phyloP scores from a whole-genome alignment of 2,113 vertebrate species.

The Rhynchomys soricoides region DNA sequence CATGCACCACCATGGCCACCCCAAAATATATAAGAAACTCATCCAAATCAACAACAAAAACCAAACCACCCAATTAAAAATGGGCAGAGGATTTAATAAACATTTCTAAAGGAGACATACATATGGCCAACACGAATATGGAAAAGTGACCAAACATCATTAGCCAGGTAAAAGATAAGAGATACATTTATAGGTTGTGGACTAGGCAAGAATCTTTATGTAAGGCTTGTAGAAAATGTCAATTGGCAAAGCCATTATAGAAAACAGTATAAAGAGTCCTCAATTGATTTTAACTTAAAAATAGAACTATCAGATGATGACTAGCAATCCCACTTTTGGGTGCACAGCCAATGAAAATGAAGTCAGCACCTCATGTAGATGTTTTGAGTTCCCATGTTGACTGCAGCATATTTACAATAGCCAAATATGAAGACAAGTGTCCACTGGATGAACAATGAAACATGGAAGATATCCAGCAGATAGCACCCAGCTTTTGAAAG shows the following conservation, averaged over 20 bases:
- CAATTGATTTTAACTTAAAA: not conserved
- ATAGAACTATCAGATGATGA: not conserved
- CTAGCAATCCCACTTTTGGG: not conserved
- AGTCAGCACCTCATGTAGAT: not conserved
- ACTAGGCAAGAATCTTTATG: not conserved
- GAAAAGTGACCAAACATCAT: not conserved
- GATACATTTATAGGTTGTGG: not conserved
- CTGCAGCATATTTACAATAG: not conserved
- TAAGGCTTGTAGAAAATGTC: not conserved
- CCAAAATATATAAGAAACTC: not conserved
- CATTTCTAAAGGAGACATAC: not conserved
- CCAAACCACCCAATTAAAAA: not conserved
- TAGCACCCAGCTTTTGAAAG: not conserved
- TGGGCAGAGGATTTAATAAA: not conserved
- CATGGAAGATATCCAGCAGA: not conserved
- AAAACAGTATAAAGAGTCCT: not conserved
- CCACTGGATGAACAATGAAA: not conserved
- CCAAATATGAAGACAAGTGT: not conserved
- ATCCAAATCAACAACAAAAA: not conserved
- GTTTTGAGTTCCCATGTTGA: not conserved
- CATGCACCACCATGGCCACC: not conserved
- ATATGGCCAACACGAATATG: not conserved
- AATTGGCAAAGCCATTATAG: not conserved
- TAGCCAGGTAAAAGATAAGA: not conserved
- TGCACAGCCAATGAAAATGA: not conserved